Base-by-base conservation (phyloP, 2,888 invertebrate species). In the Acleris literana region DNA sequence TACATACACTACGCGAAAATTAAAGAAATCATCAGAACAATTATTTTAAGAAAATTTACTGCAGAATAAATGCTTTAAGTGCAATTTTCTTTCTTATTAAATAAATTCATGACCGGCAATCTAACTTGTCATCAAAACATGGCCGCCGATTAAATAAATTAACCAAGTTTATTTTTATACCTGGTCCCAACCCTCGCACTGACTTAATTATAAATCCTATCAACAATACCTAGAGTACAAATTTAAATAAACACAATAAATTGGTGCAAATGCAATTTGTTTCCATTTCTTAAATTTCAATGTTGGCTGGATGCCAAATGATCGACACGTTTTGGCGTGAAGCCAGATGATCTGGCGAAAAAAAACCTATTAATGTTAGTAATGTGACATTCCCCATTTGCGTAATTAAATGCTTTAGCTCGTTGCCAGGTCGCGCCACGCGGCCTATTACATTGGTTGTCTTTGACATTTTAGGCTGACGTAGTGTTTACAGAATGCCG, bases 241-340 rank as follows among this genome's bases (percentile, higher is more conserved):
- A 18, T 39, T 56, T 39, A 44, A 29, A 39, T 55, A 51, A 20
- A 43, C 43, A 18, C 20, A 55, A 60, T 54, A 51, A 54, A 48
- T 55, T 18, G 55, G 22, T 58, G 61, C 44, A 65, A 48, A 63
- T 62, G 52, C 44, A 51, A 82, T 83, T 83, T 82, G 84, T 86
- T 84, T 80, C 84, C 83, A 84, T 85, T 85, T 84, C 86, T 85
- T 83, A 78, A 85, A 80, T 83, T 83, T 80, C 74, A 76, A 74
- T 70, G 16, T 77, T 89, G 90, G 90, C 83, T 66, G 18, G 9
- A 46, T 69, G 83, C 88, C 90, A 88, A 87, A 87, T 87, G 85
- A 88, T 90, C 84, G 88, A 87, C 84, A 83, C 80, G 79, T 77
- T 79, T 81, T 88, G 89, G 89, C 83, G 44, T 4, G 22, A 53